These are phyloP conservation scores for Palythoa heliodiscus DNA, from an alignment of 92 coral and sea anemone species.

Conservation along the genomic window DNA sequence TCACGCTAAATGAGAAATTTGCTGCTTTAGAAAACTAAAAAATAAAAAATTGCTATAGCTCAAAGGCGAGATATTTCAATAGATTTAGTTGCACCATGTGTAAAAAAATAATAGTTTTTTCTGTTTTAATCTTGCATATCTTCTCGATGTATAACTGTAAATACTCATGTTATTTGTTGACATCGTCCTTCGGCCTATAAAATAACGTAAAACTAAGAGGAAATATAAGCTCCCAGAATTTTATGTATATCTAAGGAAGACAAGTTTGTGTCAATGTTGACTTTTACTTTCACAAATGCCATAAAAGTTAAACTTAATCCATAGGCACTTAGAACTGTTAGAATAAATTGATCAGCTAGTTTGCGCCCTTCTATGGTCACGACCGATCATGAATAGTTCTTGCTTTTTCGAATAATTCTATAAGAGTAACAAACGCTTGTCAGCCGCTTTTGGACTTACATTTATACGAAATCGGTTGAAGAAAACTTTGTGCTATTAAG, in stretches of 20 bases:
- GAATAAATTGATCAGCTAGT: no score
- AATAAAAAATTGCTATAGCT: no score
- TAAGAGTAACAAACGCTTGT: neutral
- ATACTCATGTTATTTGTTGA: neutral
- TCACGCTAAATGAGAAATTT: neutral
- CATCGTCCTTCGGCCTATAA: neutral
- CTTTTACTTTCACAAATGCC: neutral
- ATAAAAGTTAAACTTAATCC: constrained; percentile 22
- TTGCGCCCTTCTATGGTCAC: constrained; percentile 21
- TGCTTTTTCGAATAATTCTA: neutral
- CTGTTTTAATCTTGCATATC: neutral
- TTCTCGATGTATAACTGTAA: neutral
- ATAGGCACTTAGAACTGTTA: no score
- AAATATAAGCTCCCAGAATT: constrained; percentile 14
- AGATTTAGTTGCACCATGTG: neutral
- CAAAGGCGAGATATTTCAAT: neutral
- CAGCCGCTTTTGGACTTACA: neutral
- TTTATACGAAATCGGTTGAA: neutral
- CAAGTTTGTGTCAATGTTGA: constrained; percentile 4
- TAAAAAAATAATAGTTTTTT: neutral
- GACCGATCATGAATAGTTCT: neutral
- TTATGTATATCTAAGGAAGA: neutral
- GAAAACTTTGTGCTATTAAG: neutral
- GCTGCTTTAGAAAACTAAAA: neutral
- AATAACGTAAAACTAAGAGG: no score